These are phyloP conservation scores for Eristalis arbustorum DNA, from an alignment of 2,888 invertebrate genomes.

Conservation along the genomic window DNA sequence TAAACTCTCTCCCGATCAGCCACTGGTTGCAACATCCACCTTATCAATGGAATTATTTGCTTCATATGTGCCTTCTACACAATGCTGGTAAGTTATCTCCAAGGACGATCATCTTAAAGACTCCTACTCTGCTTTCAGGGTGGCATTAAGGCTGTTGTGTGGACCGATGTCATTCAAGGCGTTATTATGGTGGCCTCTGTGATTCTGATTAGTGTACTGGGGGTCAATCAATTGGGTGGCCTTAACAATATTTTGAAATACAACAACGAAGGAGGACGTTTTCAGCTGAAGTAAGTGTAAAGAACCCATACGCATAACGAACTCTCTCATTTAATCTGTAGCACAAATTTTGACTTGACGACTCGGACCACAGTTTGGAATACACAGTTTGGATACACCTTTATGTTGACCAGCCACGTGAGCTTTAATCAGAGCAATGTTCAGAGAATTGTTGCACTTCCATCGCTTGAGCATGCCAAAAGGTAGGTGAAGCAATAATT, in stretches of 20 bases:
- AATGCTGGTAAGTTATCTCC: slow-evolving; percentile 76
- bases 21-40: slow-evolving; percentile 81
- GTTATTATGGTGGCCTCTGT: slow-evolving; percentile 75
- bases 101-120: slow-evolving; percentile 71
- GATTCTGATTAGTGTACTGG: slow-evolving; percentile 75
- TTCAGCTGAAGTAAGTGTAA: slow-evolving; percentile 66
- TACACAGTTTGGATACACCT: slow-evolving; percentile 82
- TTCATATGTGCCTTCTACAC: slow-evolving; percentile 82
- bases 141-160: slow-evolving; percentile 79
- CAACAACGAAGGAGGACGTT: slow-evolving; percentile 73
- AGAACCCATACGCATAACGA: not conserved
- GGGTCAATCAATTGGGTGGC: slow-evolving; percentile 76
- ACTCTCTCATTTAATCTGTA: not conserved
- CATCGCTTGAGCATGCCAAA: slow-evolving; percentile 82
- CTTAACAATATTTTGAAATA: slow-evolving; percentile 73
- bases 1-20: slow-evolving; percentile 75
- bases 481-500: slow-evolving; percentile 63
- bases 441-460: slow-evolving; percentile 85
- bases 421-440: slow-evolving; percentile 88
- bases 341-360: slow-evolving; percentile 82
- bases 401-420: slow-evolving; percentile 84
- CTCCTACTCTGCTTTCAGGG: slow-evolving; percentile 72
- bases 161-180: slow-evolving; percentile 79
- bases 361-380: slow-evolving; percentile 84
- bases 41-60: slow-evolving; percentile 80